Base-by-base conservation (phyloP, 2,888 invertebrate species). In the Drosophila leonis region DNA sequence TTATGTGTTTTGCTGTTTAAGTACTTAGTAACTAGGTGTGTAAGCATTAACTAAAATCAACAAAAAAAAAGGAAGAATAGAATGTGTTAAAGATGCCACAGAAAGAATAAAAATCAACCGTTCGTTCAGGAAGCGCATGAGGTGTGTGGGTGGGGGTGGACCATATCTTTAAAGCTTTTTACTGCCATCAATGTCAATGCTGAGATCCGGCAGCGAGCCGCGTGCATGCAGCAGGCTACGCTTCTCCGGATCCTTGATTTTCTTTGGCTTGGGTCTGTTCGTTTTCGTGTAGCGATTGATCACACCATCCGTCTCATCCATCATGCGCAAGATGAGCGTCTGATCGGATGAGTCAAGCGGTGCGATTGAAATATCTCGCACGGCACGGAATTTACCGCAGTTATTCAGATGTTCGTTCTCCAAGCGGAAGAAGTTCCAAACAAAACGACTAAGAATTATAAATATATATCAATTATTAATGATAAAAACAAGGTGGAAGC, bases 401-500 rank as follows among this genome's bases (percentile, higher is more conserved):
- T 99, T 99, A 94, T 99, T 99, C 44, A 99, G 94, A 93, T 99
- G 99, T 92, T 99, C 99, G 94, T 99, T 99, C 94, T 99, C 99
- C 90, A 99, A 93, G 0, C 99, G 99, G 94, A 99, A 99, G 94
- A 98, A 99, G 94, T 99, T 99, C 99, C 99, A 99, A 52, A 99
- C 96, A 93, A 99, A 99, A 63, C 99, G 95, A 91, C 97, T 97
- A 63, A n/a, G 20, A 1, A 49, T 20, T 41, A 10, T 2, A n/a
- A 3, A 13, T 20, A 24, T 12, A 20, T 5, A 42, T n/a, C 0
- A 42, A n/a, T 46, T 13, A 29, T 13, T 37, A 9, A 15, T 48
- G 18, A 37, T 48, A 4, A 4, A 8, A 6, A 4, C 13, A 44
- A 27, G 4, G 9, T 6, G 4, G 1, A 5, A 6, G 1, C 9